A percentile compares a stretch with the other conserved stretches of the same genome.
Conservation (phyloP, 2,888 invertebrate genomes). For the Ceratothoa steindachneri region DNA sequence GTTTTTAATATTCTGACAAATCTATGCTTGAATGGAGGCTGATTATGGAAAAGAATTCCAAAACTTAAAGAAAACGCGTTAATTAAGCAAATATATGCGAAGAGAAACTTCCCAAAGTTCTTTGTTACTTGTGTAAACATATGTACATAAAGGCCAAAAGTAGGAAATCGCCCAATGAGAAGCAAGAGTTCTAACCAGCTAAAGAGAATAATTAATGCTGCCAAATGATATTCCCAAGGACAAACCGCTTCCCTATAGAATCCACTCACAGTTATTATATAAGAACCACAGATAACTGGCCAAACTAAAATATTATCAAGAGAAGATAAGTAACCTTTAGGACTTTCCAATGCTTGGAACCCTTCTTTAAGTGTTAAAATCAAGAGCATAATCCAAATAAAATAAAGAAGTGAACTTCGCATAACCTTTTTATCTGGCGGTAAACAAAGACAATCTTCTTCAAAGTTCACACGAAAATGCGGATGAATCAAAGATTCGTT, state of each 20-base stretch:
- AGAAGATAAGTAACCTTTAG: constrained; percentile 67
- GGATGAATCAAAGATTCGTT: background rate
- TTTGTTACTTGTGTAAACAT: constrained; percentile 55
- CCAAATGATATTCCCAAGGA: constrained; percentile 74
- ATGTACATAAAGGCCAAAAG: constrained; percentile 78
- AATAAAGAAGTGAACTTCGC: constrained; percentile 15
- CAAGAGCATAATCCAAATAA: constrained; percentile 23
- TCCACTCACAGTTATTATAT: constrained; percentile 55
- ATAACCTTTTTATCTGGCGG: background rate
- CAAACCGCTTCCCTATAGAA: constrained; percentile 58
- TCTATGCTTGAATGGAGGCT: constrained; percentile 30
- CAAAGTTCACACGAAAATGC: background rate
- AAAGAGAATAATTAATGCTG: constrained; percentile 74
- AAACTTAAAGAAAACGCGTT: constrained; percentile 76
- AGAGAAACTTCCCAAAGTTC: constrained; percentile 74
- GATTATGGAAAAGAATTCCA: constrained; percentile 68
- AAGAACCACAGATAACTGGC: constrained; percentile 69
- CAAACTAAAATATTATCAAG: constrained; percentile 84
- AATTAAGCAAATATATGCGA: constrained; percentile 74
- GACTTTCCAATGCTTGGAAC: constrained; percentile 70
- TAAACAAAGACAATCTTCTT: background rate
- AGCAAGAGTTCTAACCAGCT: constrained; percentile 82
- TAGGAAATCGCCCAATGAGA: constrained; percentile 78
- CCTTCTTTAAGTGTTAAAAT: constrained; percentile 76
- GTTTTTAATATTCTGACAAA: constrained; percentile 63